Percentiles rank a stretch among this genome's conserved stretches.
These are phyloP conservation scores for Peromyscus maniculatus DNA, from an alignment of 2,113 vertebrate species.

Conservation along the genomic window DNA sequence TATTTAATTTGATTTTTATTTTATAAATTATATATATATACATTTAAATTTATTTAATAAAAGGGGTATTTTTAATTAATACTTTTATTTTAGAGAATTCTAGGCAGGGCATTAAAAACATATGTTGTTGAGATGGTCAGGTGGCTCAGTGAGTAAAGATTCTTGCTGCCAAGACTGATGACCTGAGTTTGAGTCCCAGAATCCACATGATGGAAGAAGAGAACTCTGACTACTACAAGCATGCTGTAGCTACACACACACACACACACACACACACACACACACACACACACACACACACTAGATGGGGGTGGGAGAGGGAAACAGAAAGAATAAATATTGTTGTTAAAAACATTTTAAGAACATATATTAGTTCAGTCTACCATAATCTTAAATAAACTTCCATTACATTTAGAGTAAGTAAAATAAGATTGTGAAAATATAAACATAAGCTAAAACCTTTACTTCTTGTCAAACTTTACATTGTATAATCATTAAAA, in stretches of 20 bases:
- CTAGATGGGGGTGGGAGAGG: neutral
- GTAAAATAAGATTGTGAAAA: constrained; percentile 31
- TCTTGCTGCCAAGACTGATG: neutral
- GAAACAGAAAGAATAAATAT: neutral
- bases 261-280: neutral
- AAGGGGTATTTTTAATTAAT: neutral
- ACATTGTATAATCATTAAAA: constrained; percentile 51
- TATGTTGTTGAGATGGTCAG: neutral
- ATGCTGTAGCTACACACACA: neutral
- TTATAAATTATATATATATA: neutral
- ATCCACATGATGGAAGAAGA: neutral
- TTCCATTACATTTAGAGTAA: neutral
- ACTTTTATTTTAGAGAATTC: constrained; percentile 47
- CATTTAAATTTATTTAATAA: neutral
- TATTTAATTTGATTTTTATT: neutral
- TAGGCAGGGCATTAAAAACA: neutral
- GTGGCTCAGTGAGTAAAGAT: neutral
- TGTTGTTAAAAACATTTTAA: neutral
- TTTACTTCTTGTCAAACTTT: constrained; percentile 19
- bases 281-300: neutral
- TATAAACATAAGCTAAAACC: neutral
- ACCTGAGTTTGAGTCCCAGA: neutral
- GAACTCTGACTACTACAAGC: neutral
- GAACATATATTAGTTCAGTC: neutral
- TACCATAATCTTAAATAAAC: neutral